Conservation (phyloP, 2,113 vertebrate genomes). For the Prietella phreatophila region DNA sequence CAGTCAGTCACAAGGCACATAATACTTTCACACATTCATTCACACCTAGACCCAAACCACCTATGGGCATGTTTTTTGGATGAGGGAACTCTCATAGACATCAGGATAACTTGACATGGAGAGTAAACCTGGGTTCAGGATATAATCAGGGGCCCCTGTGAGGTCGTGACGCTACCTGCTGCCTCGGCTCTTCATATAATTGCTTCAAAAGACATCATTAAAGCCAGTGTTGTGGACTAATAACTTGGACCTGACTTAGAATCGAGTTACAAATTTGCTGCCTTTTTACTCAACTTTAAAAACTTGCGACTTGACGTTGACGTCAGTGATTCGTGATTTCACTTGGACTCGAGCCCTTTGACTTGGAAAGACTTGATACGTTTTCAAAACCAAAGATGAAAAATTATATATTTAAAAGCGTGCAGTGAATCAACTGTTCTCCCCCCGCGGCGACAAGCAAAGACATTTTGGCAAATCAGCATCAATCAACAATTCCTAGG, state of each 20-base stretch:
- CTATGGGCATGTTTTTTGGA: neutral
- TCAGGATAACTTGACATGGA: neutral
- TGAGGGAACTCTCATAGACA: neutral
- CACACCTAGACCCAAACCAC: neutral
- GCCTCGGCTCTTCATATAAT: neutral
- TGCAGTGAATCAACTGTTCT: neutral
- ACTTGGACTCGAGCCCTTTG: no score
- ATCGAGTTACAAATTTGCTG: no score
- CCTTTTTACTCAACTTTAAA: no score
- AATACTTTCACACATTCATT: slow-evolving; percentile 3
- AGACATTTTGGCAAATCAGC: no score
- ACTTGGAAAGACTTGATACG: neutral
- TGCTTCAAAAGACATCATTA: neutral
- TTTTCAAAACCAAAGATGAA: neutral
- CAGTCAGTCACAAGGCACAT: neutral
- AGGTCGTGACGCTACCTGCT: neutral
- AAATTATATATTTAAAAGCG: neutral
- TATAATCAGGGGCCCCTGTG: neutral
- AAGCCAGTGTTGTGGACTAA: neutral
- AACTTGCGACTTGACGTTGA: no score
- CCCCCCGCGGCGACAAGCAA: neutral
- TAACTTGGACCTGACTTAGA: neutral
- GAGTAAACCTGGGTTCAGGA: neutral
- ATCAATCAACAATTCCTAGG: neutral
- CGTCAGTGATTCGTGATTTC: no score